These are phyloP conservation scores for Corydoras maculifer DNA, from an alignment of 2,113 vertebrate genomes.

Conservation along the genomic window DNA sequence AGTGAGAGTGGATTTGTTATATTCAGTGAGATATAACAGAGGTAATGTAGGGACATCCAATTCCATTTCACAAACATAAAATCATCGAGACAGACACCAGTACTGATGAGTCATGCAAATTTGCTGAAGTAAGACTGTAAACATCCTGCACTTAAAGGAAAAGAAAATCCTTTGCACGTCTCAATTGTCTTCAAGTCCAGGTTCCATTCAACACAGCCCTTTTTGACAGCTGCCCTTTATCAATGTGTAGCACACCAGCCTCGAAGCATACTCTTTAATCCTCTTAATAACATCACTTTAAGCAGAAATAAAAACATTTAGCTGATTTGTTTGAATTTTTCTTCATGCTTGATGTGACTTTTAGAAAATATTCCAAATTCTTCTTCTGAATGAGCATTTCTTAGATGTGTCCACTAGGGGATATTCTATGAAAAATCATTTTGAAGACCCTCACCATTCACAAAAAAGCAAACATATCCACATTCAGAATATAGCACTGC, in stretches of 20 bases:
- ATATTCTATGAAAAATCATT: background rate
- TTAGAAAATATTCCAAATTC: too few species aligned
- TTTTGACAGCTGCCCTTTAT: too few species aligned
- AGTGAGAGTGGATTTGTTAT: too few species aligned
- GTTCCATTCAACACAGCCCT: background rate
- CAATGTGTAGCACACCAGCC: too few species aligned
- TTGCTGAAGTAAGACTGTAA: too few species aligned
- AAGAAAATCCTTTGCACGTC: too few species aligned
- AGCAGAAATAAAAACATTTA: background rate
- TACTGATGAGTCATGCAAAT: too few species aligned
- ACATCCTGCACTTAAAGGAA: too few species aligned
- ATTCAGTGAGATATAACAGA: background rate
- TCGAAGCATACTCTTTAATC: too few species aligned
- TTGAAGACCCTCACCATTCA: constrained; percentile 16
- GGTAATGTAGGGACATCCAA: too few species aligned
- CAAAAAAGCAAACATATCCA: constrained; percentile 3
- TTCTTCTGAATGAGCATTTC: constrained; percentile 1
- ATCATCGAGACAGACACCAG: too few species aligned
- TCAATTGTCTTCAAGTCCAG: background rate
- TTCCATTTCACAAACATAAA: too few species aligned
- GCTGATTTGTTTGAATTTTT: background rate
- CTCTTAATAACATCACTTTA: background rate
- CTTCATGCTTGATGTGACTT: background rate
- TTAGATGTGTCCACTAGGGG: constrained; percentile 13
- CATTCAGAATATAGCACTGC: background rate